Conservation (phyloP, 2,113 vertebrate genomes). For the Maccullochella peelii region DNA sequence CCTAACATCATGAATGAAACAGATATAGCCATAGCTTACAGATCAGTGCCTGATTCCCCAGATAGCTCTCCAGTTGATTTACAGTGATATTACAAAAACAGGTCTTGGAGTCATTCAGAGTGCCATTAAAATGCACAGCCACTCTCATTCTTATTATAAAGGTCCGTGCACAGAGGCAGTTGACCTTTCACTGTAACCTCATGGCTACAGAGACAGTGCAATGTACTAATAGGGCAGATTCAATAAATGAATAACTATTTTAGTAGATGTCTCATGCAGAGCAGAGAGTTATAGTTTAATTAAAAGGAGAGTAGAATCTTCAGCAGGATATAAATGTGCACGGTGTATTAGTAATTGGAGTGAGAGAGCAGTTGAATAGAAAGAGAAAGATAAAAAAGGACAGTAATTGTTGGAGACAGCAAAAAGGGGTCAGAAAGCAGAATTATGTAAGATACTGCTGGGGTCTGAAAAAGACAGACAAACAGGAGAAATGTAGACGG, state of each 20-base stretch:
- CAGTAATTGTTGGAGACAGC: background rate
- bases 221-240: slow-evolving; percentile 9
- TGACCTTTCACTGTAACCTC: slow-evolving; percentile 71
- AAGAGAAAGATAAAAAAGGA: background rate
- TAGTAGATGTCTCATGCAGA: slow-evolving; percentile 50
- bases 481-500: background rate
- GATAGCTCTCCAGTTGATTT: slow-evolving; percentile 2
- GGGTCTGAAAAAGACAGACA: slow-evolving; percentile 3
- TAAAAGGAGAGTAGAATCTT: slow-evolving; percentile 26
- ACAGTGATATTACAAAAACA: slow-evolving; percentile 7
- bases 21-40: slow-evolving; percentile 3
- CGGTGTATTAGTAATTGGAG: background rate
- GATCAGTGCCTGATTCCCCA: slow-evolving; percentile 19
- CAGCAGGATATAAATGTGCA: background rate
- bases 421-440: slow-evolving; percentile 13
- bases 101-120: background rate
- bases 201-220: slow-evolving; percentile 19
- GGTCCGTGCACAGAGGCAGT: slow-evolving; percentile 9
- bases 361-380: background rate
- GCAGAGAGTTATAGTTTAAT: slow-evolving; percentile 67
- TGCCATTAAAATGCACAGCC: slow-evolving; percentile 13
- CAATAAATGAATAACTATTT: slow-evolving; percentile 61
- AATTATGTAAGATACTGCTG: background rate
- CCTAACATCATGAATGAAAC: background rate
- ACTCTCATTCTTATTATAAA: slow-evolving; percentile 7